A percentile compares a stretch with the other conserved stretches of the same genome.
These are phyloP conservation scores for Gymnocypris eckloni DNA, from an alignment of 2,797 vertebrate species.

Conservation along the genomic window DNA sequence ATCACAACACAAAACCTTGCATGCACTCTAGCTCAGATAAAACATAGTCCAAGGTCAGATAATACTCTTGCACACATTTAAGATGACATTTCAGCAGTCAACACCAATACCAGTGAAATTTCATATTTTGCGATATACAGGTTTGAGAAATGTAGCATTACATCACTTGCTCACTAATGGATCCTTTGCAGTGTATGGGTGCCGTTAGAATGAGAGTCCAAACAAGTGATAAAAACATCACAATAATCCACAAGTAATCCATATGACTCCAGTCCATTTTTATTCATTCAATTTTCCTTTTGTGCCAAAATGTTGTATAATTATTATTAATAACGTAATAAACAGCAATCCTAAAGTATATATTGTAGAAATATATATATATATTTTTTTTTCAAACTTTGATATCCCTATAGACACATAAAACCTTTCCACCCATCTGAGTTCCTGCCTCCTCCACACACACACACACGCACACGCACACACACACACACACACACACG, in stretches of 20 bases:
- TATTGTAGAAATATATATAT: neutral
- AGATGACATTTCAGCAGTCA: neutral
- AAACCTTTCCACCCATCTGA: slow-evolving; percentile 23
- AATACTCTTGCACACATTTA: neutral
- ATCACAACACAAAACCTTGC: neutral
- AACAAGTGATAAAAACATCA: neutral
- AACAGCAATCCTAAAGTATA: too few relatives aligned
- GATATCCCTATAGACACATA: neutral
- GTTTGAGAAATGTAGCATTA: neutral
- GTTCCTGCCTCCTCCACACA: slow-evolving; percentile 49
- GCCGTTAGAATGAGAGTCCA: neutral
- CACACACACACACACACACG: slow-evolving; percentile 57
- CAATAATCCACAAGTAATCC: neutral
- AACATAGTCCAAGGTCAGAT: neutral
- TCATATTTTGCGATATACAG: neutral
- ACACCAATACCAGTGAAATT: neutral
- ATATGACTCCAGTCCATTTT: neutral
- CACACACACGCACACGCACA: slow-evolving; percentile 56
- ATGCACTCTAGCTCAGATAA: neutral
- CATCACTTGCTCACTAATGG: neutral
- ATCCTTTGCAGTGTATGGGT: neutral
- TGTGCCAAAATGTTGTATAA: neutral
- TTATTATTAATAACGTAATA: neutral
- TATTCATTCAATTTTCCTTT: neutral
- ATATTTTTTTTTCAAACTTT: neutral